Base-by-base conservation (phyloP, 2,113 vertebrate species). In the Polypterus bichir region DNA sequence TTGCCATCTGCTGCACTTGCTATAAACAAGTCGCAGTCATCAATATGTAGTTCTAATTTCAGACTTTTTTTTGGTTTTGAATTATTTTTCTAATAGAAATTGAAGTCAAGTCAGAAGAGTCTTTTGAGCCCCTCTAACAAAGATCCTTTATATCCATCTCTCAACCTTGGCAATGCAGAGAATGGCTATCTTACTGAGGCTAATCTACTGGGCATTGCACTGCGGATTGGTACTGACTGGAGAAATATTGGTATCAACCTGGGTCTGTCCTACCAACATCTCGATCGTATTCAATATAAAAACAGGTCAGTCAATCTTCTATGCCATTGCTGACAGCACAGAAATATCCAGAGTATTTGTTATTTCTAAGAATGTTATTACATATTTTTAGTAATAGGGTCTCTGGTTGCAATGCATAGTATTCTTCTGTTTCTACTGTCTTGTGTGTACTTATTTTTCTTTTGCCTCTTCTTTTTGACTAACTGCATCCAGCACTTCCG, bases 101-200 rank as follows among this genome's bases (percentile, higher is more conserved):
- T 83, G 49, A 86, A 76, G 63, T 60, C 62, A 27, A 27, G 27
- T 1, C 44, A 8, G 44, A 45, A 61, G 79, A 76, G 8, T 73
- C 80, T 49, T 11, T 6, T 4, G 72, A 74, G 49, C 65, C 72
- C 66, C 82, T 27, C 27, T 27, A 27, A 27, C 27, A 27, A 27
- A 27, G 27, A 27, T 27, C 27, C 27, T 27, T 27, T 27, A 27
- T 27, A 27, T 27, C 76, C 86, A n/a, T 88, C 91, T 10, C 72
- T 97, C 73, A 93, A 92, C 74, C 81, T 98, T 76, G 95, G 92
- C 0, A 89, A 94, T 2, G 91, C 89, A 0, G 93, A 98, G 79
- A 95, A 85, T 0, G 95, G 95, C 45, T 97, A 93, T 71, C 78
- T 98, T 77, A 98, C 95, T 0, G 91, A 96, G 76, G 79, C 85